Percentiles rank a stretch among this genome's conserved stretches.
Evolutionary conservation across 2,113 vertebrate genomes (phyloP).

Genomic region (Melanerpes aurifrons): DNA sequence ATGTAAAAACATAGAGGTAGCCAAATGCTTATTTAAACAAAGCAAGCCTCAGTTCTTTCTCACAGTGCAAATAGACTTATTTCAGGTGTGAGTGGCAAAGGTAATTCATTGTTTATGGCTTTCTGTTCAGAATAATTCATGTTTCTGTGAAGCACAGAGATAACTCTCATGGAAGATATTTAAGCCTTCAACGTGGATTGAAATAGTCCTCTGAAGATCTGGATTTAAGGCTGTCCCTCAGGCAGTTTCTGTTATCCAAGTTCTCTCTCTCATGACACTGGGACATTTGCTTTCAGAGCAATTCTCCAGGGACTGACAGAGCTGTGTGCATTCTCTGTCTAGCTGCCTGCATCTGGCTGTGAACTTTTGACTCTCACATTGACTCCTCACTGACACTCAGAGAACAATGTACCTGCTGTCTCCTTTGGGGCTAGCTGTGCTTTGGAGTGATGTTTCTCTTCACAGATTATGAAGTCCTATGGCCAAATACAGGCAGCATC

Average conservation of each 20-base stretch:
- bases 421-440: not conserved
- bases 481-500: not conserved
- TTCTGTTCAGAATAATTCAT: not conserved
- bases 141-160: not conserved
- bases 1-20: not conserved
- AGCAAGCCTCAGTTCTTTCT: not conserved
- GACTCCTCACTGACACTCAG: not conserved
- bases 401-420: not conserved
- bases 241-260: not conserved
- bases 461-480: not conserved
- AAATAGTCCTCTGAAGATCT: not conserved
- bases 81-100: not conserved
- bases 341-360: not conserved
- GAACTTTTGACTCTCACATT: not conserved
- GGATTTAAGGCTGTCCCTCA: not conserved
- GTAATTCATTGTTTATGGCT: not conserved
- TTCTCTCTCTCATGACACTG: not conserved
- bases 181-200: not conserved
- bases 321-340: not conserved
- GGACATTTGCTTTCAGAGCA: not conserved
- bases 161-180: not conserved
- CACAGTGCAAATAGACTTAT: not conserved
- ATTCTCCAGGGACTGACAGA: not conserved
- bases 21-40: not conserved
- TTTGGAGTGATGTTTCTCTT: not conserved